These are phyloP conservation scores for Heterodera filipjevi DNA, from an alignment of 2,888 invertebrate genomes.

Conservation along the genomic window DNA sequence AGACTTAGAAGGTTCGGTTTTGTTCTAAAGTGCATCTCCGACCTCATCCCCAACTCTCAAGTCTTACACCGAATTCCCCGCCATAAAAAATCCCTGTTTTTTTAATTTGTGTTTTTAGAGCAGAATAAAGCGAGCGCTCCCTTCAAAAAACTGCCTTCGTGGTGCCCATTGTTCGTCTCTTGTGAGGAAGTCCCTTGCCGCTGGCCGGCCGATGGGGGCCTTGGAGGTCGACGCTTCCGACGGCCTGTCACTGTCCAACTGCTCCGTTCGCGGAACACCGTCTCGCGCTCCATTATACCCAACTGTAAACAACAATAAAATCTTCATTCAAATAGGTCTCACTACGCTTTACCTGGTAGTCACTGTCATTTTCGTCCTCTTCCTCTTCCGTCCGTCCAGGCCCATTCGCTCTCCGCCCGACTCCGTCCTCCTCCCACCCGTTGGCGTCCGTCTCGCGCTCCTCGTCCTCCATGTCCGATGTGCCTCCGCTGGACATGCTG, in stretches of 20 bases:
- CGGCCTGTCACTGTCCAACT: conserved; percentile 34
- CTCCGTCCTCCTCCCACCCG: background rate
- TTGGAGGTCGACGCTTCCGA: conserved; percentile 7
- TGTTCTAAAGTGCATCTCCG: no score
- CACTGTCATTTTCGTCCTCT: conserved; percentile 38
- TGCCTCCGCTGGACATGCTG: conserved; percentile 9
- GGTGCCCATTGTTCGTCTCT: background rate
- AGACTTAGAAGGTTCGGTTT: no score
- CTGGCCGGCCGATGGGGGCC: background rate
- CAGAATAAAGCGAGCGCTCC: no score
- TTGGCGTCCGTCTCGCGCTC: background rate
- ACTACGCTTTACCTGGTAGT: conserved; percentile 39
- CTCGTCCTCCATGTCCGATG: conserved; percentile 6
- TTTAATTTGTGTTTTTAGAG: no score
- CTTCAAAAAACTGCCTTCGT: background rate
- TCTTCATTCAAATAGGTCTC: no score
- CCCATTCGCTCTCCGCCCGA: background rate
- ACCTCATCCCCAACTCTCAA: no score
- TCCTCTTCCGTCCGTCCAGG: background rate
- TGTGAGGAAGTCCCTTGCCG: conserved; percentile 16
- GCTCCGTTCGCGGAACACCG: conserved; percentile 35
- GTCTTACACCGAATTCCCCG: no score
- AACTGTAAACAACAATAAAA: no score
- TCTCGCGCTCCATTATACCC: conserved; percentile 27
- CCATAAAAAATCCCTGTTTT: no score